Conservation (phyloP, 2,797 vertebrate species). For the Xenops minutus region DNA sequence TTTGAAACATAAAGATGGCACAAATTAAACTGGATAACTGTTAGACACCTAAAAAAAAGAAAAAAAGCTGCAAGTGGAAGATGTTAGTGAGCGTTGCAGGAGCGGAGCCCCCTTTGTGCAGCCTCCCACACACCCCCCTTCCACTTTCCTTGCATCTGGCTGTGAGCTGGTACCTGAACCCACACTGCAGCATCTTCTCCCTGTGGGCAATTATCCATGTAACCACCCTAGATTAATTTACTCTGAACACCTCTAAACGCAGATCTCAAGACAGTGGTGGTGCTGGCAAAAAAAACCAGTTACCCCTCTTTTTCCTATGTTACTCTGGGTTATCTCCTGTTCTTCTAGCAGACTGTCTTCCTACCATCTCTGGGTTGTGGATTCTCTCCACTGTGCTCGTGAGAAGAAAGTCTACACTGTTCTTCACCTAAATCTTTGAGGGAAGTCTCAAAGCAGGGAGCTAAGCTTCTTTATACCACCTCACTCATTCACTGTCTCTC, state of each 20-base stretch:
- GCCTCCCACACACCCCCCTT: neutral
- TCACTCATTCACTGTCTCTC: neutral
- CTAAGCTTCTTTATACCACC: neutral
- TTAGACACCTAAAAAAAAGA: neutral
- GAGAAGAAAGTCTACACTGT: neutral
- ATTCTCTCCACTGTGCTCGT: neutral
- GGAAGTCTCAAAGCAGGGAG: neutral
- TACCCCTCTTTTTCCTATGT: neutral
- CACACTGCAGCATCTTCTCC: neutral
- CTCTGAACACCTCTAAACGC: neutral
- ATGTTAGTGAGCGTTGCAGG: neutral
- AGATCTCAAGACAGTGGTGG: neutral
- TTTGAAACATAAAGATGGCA: neutral
- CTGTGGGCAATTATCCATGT: accelerated
- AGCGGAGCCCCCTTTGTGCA: accelerated
- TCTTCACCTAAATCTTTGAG: neutral
- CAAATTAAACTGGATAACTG: neutral
- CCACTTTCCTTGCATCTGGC: neutral
- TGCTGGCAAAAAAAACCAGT: neutral
- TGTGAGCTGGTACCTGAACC: neutral
- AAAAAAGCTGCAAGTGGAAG: neutral
- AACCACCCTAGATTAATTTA: neutral
- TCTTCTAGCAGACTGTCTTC: neutral
- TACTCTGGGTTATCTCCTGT: neutral
- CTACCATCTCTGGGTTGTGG: neutral